Evolutionary conservation across 2,797 vertebrate species (phyloP).

Genomic region (Phataginus tricuspis): DNA sequence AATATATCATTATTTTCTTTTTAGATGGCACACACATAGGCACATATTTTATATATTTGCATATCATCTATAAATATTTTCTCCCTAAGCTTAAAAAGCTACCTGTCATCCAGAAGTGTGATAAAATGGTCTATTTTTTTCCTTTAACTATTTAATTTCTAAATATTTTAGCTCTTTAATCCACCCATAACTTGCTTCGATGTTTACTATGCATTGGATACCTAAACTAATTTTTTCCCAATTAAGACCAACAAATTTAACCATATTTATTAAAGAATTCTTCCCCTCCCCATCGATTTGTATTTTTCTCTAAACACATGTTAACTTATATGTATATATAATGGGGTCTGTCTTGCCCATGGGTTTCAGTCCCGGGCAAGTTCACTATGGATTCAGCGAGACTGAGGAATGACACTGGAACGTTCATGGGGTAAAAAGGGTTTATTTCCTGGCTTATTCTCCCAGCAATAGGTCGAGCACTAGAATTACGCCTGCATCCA

Average conservation of each 20-base stretch:
- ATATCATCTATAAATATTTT: neutral
- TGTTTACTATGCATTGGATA: neutral
- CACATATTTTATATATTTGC: neutral
- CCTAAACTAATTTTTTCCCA: neutral
- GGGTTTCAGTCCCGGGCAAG: no score
- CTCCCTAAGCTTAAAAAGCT: neutral
- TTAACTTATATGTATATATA: neutral
- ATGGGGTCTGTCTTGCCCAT: neutral
- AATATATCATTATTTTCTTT: neutral
- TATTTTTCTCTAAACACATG: neutral
- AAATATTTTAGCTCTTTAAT: slow-evolving; percentile 20
- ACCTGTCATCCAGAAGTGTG: neutral
- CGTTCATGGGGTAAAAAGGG: no score
- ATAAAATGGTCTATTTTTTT: neutral
- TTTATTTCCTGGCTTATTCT: no score
- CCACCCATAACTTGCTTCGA: neutral
- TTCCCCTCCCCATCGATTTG: neutral
- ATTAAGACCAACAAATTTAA: neutral
- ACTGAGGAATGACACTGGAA: no score
- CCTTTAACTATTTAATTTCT: neutral
- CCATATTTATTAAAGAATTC: neutral
- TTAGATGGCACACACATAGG: neutral
- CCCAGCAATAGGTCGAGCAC: no score
- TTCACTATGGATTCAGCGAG: no score
- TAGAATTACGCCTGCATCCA: no score